Base-by-base conservation (phyloP, 2,888 invertebrate species). In the Megaustenia siamemsis region DNA sequence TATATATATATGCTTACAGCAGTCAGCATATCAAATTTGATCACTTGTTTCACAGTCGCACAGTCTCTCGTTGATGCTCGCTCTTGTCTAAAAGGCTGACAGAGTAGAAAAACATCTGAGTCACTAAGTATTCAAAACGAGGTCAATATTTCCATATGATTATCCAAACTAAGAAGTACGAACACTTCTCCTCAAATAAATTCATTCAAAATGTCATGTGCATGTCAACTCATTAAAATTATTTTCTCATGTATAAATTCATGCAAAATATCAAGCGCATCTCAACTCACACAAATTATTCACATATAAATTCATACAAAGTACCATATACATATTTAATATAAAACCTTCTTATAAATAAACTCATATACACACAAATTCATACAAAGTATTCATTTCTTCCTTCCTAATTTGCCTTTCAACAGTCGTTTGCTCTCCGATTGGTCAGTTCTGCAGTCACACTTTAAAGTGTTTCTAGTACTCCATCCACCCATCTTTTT, bases 241-340 rank as follows among this genome's bases (percentile, higher is more conserved):
- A 53, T 53, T 1, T 53, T 53, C 53, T 21, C 10, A 63, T 5
- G 32, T 63, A 63, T 32, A 63, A 63, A 28, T 63, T 63, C 63
- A 63, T 28, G 32, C 28, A 28, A 63, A 63, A 32, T 32, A 63
- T 28, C 28, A 6, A 6, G 32, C 28, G 12, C 32, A 63, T 10
- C 28, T 15, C 4, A 28, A 8, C 32, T 28, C 63, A 28, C 6
- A 28, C 63, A 63, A 28, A 10, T 8, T 32, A 63, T 10, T 32
- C 28, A 63, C 63, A 63, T 63, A 63, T 32, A 63, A 63, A 3
- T 68, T 68, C 68, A 38, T 35, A 38, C 68, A 68, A 68, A 68
- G 21, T 38, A 63, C 32, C n/a, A 56, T 18, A n/a, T 56, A 56
- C 56, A 56, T 5, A 15, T 56, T 56, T 5, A n/a, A 56, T 21